phyloP scores from a whole-genome alignment of 1,140 invertebrate species.

The Dolichoris vasculosae region DNA sequence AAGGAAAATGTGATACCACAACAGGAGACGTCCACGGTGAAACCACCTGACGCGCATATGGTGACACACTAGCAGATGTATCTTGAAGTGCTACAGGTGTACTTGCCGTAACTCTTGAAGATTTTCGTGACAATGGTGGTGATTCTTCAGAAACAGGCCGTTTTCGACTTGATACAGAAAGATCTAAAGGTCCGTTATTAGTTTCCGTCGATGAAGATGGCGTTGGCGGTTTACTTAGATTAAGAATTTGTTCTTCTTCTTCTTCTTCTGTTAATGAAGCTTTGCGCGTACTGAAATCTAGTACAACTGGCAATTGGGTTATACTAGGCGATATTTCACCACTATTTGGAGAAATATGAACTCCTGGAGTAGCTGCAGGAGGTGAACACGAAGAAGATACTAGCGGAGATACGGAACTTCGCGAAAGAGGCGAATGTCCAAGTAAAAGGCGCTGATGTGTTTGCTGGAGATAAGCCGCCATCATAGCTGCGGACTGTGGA shows the following conservation, averaged over 20 bases:
- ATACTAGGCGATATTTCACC: constrained; percentile 68
- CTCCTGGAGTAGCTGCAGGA: constrained; percentile 72
- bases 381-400: constrained; percentile 78
- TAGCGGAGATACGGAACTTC: constrained; percentile 77
- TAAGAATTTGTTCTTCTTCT: constrained; percentile 80
- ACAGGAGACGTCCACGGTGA: constrained; percentile 86
- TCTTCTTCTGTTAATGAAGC: constrained; percentile 72
- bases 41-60: constrained; percentile 80
- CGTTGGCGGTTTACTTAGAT: constrained; percentile 79
- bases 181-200: constrained; percentile 85
- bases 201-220: constrained; percentile 75
- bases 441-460: constrained; percentile 83
- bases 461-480: constrained; percentile 85
- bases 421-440: constrained; percentile 81
- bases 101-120: constrained; percentile 74
- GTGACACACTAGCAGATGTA: constrained; percentile 61
- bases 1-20: constrained; percentile 84
- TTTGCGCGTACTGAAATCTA: constrained; percentile 87
- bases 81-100: constrained; percentile 67
- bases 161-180: constrained; percentile 85
- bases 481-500: constrained; percentile 83
- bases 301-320: constrained; percentile 76
- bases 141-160: constrained; percentile 80
- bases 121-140: constrained; percentile 78
- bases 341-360: constrained; percentile 68